Evolutionary conservation across 2,888 invertebrate genomes (phyloP).

Genomic region (Neria commutata): DNA sequence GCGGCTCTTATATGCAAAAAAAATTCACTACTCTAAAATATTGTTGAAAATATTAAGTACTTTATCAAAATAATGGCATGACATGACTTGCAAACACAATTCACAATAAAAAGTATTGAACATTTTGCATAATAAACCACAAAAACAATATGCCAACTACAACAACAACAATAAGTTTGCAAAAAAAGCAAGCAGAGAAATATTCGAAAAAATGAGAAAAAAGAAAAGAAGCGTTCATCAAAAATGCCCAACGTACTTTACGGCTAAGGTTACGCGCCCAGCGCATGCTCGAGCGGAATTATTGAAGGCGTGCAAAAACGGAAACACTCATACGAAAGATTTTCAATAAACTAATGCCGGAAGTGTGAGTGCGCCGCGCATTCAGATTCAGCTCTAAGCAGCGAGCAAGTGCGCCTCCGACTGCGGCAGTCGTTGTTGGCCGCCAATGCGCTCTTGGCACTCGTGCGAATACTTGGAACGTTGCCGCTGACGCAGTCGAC

Average conservation of each 20-base stretch:
- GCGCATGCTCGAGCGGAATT: constrained; percentile 36
- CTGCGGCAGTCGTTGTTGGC: neutral
- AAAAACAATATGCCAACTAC: neutral
- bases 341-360: constrained; percentile 36
- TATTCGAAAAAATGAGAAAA: neutral
- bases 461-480: neutral
- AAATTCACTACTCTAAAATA: neutral
- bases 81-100: constrained; percentile 39
- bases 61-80: constrained; percentile 35
- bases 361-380: constrained; percentile 41
- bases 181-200: neutral
- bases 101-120: constrained; percentile 31
- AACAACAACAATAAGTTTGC: neutral
- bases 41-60: constrained; percentile 22
- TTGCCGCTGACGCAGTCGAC: no score
- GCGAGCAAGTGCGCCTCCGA: neutral
- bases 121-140: neutral
- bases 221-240: neutral
- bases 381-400: constrained; percentile 6
- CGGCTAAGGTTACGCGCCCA: constrained; percentile 31
- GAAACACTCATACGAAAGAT: neutral
- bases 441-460: neutral
- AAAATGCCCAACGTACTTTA: constrained; percentile 1
- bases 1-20: no score
- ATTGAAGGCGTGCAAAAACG: constrained; percentile 34